Conservation (phyloP, 2,888 invertebrate genomes). For the Tipula unca region DNA sequence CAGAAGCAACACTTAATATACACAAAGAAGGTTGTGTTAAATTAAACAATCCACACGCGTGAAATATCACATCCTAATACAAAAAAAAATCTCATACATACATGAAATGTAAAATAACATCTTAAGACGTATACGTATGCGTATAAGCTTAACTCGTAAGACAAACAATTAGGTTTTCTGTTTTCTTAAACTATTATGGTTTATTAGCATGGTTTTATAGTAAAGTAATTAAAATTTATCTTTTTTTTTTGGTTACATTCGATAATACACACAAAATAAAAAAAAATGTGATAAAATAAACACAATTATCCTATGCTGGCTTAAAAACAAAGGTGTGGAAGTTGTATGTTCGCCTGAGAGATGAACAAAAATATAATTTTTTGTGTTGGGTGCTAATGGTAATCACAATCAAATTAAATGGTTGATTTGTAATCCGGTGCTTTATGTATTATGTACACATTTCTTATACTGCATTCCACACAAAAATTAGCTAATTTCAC, state of each 20-base stretch:
- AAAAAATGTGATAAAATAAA: neutral
- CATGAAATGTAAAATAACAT: neutral
- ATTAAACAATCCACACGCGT: neutral
- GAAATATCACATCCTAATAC: constrained; percentile 8
- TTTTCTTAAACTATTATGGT: neutral
- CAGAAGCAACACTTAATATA: neutral
- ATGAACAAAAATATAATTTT: neutral
- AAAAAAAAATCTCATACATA: neutral
- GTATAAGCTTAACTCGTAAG: neutral
- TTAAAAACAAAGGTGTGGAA: constrained; percentile 1
- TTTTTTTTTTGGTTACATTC: neutral
- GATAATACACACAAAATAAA: neutral
- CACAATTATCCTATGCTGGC: neutral
- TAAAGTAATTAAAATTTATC: constrained; percentile 8
- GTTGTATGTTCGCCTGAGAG: neutral
- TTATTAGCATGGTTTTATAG: constrained; percentile 14
- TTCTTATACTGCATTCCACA: neutral
- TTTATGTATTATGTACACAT: neutral
- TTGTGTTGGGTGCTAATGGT: neutral
- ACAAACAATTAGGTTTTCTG: neutral
- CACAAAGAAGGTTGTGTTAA: neutral
- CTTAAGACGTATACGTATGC: neutral
- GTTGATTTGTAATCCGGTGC: neutral
- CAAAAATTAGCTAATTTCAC: neutral
- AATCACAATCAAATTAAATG: neutral